Conservation (phyloP, 2,888 invertebrate species). For the Petrolisthes cinctipes region DNA sequence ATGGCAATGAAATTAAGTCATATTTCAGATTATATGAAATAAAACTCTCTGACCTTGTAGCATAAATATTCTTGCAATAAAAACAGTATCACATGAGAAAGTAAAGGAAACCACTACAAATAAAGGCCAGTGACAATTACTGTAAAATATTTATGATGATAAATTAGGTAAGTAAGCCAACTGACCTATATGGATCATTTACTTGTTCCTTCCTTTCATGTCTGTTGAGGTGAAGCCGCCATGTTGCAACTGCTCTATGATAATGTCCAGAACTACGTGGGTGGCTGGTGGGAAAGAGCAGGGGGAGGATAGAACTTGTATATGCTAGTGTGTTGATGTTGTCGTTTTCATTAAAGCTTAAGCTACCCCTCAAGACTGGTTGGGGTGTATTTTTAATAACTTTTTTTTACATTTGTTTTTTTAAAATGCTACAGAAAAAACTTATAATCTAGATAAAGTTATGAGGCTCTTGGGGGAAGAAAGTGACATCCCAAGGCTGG, state of each 20-base stretch:
- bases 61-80: no score
- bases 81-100: no score
- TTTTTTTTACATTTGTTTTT: conserved; percentile 39
- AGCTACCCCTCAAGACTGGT: conserved; percentile 50
- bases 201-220: no score
- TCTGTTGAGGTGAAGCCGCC: conserved; percentile 16
- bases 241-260: conserved; percentile 29
- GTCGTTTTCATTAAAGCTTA: conserved; percentile 50
- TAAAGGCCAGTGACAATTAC: no score
- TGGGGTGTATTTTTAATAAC: conserved; percentile 38
- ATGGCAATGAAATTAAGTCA: no score
- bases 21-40: no score
- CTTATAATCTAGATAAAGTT: conserved; percentile 32
- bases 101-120: no score
- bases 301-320: conserved; percentile 51
- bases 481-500: conserved; percentile 20
- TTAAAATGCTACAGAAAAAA: conserved; percentile 40
- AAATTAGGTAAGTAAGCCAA: no score
- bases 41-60: no score
- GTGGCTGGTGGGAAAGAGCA: background rate
- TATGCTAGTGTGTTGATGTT: conserved; percentile 46
- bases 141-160: no score
- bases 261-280: background rate
- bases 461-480: conserved; percentile 28
- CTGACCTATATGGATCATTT: no score